Evolutionary conservation across 2,797 vertebrate genomes (phyloP), one percentile per base, ranked within the genome.

Genomic region (Harpagifer antarcticus): DNA sequence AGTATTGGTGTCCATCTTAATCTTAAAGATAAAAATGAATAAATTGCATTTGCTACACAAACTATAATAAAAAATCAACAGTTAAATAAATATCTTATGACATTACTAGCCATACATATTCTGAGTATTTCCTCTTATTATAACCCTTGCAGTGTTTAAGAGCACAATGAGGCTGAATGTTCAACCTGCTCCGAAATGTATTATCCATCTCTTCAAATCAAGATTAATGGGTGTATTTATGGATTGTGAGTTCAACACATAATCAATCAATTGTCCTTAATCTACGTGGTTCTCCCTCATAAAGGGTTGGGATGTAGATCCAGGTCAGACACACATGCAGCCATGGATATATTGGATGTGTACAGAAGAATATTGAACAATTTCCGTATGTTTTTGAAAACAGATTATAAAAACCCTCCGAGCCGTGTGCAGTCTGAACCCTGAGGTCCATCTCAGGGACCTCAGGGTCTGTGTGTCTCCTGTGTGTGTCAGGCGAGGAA

Each of bases 401-500:
- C 59, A 54, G 31, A 65, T 76, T 55, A 68, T 37, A 72, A 62
- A 75, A 86, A 75, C 67, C 61, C 16, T 40, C 48, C 0, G 1
- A 42, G 40, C 65, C 47, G 9, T 53, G 65, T 27, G 23, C 23
- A 15, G 68, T 43, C 6, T 67, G 67, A 78, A 68, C 72, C 53
- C 12, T 0, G 61, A 60, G 60, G 76, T 75, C 27, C 49, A 66
- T 87, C 65, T 72, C 69, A n/a, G n/a, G n/a, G n/a, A n/a, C n/a
- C n/a, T n/a, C n/a, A n/a, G n/a, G 64, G 72, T 76, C 67, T 73
- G 40, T 53, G 66, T 80, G 87, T 91, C 88, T 90, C 81, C 85
- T 89, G 79, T 90, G 88, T 89, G 76, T 68, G 76, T 89, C 88
- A 86, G 75, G 75, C 74, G 60, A 84, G 89, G 87, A 91, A 91